Base-by-base conservation (phyloP, 2,888 invertebrate genomes). In the Fragum fragum region DNA sequence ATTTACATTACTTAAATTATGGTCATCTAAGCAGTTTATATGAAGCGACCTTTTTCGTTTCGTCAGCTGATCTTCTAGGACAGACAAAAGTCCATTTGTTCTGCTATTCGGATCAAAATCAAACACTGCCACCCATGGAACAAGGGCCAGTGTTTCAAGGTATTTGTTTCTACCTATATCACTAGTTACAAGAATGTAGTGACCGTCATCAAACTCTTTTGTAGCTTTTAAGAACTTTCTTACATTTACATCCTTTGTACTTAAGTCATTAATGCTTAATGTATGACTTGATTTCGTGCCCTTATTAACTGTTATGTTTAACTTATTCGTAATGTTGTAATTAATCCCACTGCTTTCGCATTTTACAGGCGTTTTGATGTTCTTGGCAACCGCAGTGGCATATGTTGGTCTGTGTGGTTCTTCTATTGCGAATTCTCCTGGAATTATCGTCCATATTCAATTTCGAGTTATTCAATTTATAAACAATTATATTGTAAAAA, bases 111-210 rank as follows among this genome's bases (percentile, higher is more conserved):
- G 42, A 39, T 85, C 84, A 70, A 85, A 79, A 57, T 85, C 81
- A 66, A 76, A 88, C 16, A 87, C 87, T 21, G 81, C 79, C 32
- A 85, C 57, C 87, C 87, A 88, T 9, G 87, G 85, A 18, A 83
- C 84, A 1, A 63, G 29, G 5, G 84, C 73, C 32, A 87, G 53
- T 59, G 79, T 73, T 18, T 83, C 80, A 26, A 86, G 16, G 57
- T 53, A 42, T 5, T 39, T 52, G 0, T 29, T 39, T 16, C 32
- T 26, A 3, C 75, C 68, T 1, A 80, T 53, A 1, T 75, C 61
- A 47, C 83, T 84, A 47, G 81, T 68, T 2, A 88, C 36, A 7
- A 88, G 77, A 26, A 88, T 71, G 61, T 79, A 83, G 68, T 86
- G 80, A 14, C 85, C 83, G 26, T 79, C 78, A 29, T 47, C 29